Percentiles rank a stretch among this genome's conserved stretches.
These are phyloP conservation scores for Columba janthina DNA, from an alignment of 2,113 vertebrate genomes.

Conservation along the genomic window DNA sequence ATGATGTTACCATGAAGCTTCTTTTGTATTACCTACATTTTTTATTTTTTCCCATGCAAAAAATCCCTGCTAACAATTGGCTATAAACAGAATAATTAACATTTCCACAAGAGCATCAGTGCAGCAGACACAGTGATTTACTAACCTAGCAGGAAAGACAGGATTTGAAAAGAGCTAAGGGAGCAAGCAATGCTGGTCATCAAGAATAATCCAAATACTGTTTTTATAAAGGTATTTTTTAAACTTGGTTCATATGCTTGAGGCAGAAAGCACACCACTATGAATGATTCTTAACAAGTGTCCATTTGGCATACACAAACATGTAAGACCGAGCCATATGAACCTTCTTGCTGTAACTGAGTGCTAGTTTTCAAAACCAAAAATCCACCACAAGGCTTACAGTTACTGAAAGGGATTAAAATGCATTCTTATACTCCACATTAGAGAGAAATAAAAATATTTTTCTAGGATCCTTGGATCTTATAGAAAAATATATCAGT, in stretches of 20 bases:
- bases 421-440: not conserved
- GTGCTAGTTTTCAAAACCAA: not conserved
- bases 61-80: not conserved
- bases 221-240: not conserved
- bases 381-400: not conserved
- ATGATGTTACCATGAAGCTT: not conserved
- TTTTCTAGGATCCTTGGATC: not conserved
- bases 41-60: not conserved
- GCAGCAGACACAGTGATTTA: not conserved
- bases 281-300: not conserved
- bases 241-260: not conserved
- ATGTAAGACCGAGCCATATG: not conserved
- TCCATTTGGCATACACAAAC: not conserved
- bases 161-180: not conserved
- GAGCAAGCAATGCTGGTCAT: fast-evolving
- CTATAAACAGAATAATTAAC: not conserved
- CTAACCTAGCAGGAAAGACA: not conserved
- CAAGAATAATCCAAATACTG: not conserved
- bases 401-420: not conserved
- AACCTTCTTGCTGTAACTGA: not conserved
- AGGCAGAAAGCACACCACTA: not conserved
- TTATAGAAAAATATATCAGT: not conserved
- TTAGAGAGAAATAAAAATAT: not conserved
- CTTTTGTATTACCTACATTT: not conserved
- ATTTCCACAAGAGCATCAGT: not conserved